Conservation (phyloP, 2,797 vertebrate species). For the Crax fasciolata region DNA sequence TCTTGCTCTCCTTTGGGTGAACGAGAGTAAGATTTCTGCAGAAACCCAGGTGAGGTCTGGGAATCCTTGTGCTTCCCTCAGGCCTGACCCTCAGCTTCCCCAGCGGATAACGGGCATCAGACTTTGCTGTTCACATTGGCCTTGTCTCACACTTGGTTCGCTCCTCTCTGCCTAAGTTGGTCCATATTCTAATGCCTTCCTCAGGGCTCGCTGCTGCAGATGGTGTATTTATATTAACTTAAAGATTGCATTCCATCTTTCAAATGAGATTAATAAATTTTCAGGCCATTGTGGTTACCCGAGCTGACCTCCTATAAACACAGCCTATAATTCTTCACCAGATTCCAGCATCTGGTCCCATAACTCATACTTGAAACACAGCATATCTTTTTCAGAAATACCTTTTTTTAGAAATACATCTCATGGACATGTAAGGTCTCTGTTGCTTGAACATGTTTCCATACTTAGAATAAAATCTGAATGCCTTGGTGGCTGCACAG, state of each 20-base stretch:
- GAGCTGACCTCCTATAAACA: conserved; percentile 66
- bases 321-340: conserved; percentile 65
- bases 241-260: conserved; percentile 72
- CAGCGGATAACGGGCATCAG: not conserved
- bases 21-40: conserved; percentile 40
- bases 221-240: conserved; percentile 72
- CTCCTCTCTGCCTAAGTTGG: conserved; percentile 50
- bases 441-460: not conserved
- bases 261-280: conserved; percentile 77
- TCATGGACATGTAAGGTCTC: not conserved
- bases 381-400: conserved; percentile 17
- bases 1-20: conserved; percentile 20
- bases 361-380: conserved; percentile 48
- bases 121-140: conserved; percentile 19
- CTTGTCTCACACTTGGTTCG: not conserved
- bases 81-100: conserved; percentile 2
- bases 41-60: not conserved
- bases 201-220: conserved; percentile 58
- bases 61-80: not conserved
- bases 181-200: conserved; percentile 57
- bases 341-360: conserved; percentile 64
- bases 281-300: conserved; percentile 66
- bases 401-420: conserved; percentile 11
- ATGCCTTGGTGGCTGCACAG: not conserved
- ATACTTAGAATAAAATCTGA: conserved; percentile 24